Evolutionary conservation across 2,888 invertebrate species (phyloP).

Genomic region (Lepidocyrtinus sp.): DNA sequence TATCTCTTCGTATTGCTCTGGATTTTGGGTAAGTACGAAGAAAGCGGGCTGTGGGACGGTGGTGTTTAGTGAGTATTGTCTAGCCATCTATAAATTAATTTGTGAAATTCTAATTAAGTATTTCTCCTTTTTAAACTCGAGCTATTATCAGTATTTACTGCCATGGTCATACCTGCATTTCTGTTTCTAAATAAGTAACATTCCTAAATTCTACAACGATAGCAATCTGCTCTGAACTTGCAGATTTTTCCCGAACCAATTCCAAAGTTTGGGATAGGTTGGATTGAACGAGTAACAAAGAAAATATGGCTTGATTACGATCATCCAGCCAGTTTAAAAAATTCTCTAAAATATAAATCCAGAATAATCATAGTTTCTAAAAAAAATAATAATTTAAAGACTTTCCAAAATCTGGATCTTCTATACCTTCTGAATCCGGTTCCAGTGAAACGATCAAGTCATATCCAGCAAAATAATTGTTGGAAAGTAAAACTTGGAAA

Average conservation of each 20-base stretch:
- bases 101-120: not conserved
- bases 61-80: constrained; percentile 22
- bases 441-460: constrained; percentile 29
- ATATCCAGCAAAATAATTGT: constrained; percentile 37
- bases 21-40: constrained; percentile 25
- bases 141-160: not conserved
- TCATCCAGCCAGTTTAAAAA: constrained; percentile 32
- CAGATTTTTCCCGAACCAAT: constrained; percentile 6
- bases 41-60: constrained; percentile 39
- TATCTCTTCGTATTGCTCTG: constrained; percentile 8
- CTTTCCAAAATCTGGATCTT: not conserved
- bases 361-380: not conserved
- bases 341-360: constrained; percentile 21
- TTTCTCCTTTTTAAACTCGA: not conserved
- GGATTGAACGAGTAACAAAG: not conserved
- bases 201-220: constrained; percentile 34
- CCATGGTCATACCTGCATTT: constrained; percentile 28
- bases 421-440: constrained; percentile 29
- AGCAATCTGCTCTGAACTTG: constrained; percentile 30
- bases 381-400: not conserved
- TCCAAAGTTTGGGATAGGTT: constrained; percentile 21
- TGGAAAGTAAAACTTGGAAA: constrained; percentile 27
- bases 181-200: constrained; percentile 24
- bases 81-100: constrained; percentile 12
- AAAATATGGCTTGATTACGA: constrained; percentile 23